phyloP scores from a whole-genome alignment of 2,888 invertebrate genomes.

The Graphium colonna region DNA sequence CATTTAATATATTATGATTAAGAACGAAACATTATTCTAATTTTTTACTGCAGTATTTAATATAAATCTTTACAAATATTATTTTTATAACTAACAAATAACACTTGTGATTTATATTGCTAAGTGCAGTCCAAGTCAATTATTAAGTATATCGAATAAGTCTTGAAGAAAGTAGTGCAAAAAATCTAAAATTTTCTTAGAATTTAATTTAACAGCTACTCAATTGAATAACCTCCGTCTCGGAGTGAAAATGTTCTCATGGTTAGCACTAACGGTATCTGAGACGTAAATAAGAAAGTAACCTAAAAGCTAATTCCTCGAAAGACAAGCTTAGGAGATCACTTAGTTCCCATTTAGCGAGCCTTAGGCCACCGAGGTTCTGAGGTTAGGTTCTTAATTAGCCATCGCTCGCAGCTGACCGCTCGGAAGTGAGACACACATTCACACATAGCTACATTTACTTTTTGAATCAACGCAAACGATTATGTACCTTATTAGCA shows the following conservation, averaged over 20 bases:
- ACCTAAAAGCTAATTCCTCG: slow-evolving; percentile 42
- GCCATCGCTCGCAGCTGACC: slow-evolving; percentile 72
- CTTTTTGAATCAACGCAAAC: slow-evolving; percentile 3
- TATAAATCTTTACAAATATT: no score
- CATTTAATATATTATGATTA: no score
- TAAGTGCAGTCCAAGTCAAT: no score
- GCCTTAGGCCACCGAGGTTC: slow-evolving; percentile 55
- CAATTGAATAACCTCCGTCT: neutral
- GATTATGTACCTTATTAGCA: slow-evolving; percentile 18
- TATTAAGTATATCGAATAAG: no score
- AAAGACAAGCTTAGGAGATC: slow-evolving; percentile 59
- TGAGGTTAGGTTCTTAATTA: slow-evolving; percentile 75
- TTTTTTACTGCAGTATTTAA: no score
- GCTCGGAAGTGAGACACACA: slow-evolving; percentile 58
- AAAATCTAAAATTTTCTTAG: no score
- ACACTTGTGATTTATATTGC: no score
- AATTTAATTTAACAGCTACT: neutral
- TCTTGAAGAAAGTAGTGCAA: no score
- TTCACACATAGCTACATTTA: slow-evolving; percentile 27
- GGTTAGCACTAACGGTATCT: slow-evolving; percentile 29
- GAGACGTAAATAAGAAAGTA: slow-evolving; percentile 40
- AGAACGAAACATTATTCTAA: no score
- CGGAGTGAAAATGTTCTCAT: neutral
- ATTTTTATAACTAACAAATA: no score
- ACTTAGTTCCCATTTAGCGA: slow-evolving; percentile 66